These are phyloP conservation scores for Pimephales promelas DNA, from an alignment of 2,113 vertebrate genomes.

Conservation along the genomic window DNA sequence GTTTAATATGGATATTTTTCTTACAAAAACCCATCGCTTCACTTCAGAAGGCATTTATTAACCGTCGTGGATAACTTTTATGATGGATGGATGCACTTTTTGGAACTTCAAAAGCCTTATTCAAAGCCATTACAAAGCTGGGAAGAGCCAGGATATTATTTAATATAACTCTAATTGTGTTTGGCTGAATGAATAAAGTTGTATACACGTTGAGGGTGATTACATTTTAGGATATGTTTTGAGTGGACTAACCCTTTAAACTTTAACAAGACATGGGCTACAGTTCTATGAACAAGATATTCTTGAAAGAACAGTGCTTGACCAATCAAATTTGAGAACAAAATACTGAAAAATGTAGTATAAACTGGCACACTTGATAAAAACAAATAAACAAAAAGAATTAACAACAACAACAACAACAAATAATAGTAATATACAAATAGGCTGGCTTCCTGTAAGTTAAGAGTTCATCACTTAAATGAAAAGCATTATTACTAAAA, in stretches of 20 bases:
- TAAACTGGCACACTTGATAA: constrained; percentile 28
- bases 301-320: background rate
- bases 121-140: too few relatives aligned
- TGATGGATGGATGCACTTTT: too few relatives aligned
- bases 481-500: constrained; percentile 52
- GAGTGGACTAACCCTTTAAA: background rate
- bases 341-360: background rate
- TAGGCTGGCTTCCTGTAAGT: constrained; percentile 18
- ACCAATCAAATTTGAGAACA: background rate
- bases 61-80: too few relatives aligned
- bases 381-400: background rate
- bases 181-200: too few relatives aligned
- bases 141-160: too few relatives aligned
- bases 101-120: too few relatives aligned
- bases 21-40: too few relatives aligned
- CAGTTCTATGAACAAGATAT: background rate
- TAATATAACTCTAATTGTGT: too few relatives aligned
- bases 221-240: too few relatives aligned
- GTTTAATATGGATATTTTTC: too few relatives aligned
- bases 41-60: too few relatives aligned
- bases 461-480: constrained; percentile 51
- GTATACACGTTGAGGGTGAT: too few relatives aligned
- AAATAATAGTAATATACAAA: background rate
- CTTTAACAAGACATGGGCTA: background rate
- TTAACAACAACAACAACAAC: background rate